phyloP scores from a whole-genome alignment of 92 coral and sea anemone species.

The Metridium senile region DNA sequence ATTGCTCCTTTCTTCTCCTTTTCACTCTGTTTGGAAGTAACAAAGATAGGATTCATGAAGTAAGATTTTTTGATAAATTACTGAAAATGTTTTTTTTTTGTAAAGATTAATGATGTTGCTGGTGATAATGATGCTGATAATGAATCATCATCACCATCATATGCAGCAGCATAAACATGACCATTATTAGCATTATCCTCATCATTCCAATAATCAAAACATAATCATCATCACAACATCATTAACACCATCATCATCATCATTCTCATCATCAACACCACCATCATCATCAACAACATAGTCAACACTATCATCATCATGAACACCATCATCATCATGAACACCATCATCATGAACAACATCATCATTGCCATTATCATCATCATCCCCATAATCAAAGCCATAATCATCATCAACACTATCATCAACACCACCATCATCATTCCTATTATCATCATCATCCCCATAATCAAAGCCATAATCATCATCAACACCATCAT shows the following conservation, averaged over 20 bases:
- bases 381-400: neutral
- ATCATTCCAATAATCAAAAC: neutral
- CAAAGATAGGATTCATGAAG: neutral
- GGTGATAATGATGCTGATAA: neutral
- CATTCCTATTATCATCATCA: neutral
- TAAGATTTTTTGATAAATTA: too few species aligned
- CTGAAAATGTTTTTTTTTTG: too few species aligned
- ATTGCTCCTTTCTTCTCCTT: slow-evolving; percentile 69
- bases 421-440: neutral
- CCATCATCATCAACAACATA: neutral
- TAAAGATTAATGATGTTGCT: too few species aligned
- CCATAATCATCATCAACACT: neutral
- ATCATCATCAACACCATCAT: neutral
- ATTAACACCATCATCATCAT: neutral
- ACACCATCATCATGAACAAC: neutral
- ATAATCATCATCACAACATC: neutral
- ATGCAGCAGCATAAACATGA: too few species aligned
- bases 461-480: neutral
- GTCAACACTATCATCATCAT: neutral
- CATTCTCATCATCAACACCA: neutral
- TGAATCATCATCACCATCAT: neutral
- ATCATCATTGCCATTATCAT: neutral
- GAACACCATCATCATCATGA: neutral
- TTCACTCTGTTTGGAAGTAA: slow-evolving; percentile 48
- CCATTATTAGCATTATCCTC: neutral